A percentile compares a stretch with the other conserved stretches of the same genome.
These are phyloP conservation scores for Nymphalis polychloros DNA, from an alignment of 2,888 invertebrate genomes.

Conservation along the genomic window DNA sequence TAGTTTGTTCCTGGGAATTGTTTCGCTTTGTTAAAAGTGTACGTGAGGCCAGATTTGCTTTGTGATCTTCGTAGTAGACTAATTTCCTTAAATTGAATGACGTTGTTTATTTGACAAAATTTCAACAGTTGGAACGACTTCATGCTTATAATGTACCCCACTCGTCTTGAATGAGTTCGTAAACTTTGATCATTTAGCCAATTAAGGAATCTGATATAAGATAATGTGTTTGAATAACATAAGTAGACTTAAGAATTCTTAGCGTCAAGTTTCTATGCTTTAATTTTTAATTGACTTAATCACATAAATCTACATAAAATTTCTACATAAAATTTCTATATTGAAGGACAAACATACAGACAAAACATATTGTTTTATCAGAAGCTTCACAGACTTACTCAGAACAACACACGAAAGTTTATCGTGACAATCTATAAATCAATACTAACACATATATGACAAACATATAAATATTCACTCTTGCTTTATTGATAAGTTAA, in stretches of 20 bases:
- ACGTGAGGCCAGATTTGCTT: conserved; percentile 63
- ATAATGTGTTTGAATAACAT: background rate
- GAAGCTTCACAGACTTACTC: no score
- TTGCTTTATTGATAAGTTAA: no score
- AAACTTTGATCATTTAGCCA: conserved; percentile 1
- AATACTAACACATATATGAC: no score
- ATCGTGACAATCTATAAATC: no score
- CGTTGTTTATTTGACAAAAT: conserved; percentile 21
- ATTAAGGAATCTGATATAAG: background rate
- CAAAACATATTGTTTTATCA: no score
- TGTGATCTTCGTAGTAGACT: conserved; percentile 59
- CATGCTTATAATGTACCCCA: background rate
- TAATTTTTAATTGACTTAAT: background rate
- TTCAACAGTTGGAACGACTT: conserved; percentile 4
- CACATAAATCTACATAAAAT: no score
- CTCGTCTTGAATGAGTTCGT: background rate
- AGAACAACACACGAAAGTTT: no score
- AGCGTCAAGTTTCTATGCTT: background rate
- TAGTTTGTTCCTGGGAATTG: conserved; percentile 78
- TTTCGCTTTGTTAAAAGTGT: conserved; percentile 69
- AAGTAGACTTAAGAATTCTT: background rate
- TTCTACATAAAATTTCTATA: no score
- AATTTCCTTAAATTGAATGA: conserved; percentile 59
- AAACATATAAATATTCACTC: no score
- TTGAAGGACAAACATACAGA: no score